Evolutionary conservation across 2,888 invertebrate genomes (phyloP), one percentile per base, ranked within the genome.

Genomic region (Cremastobaeus sp.): DNA sequence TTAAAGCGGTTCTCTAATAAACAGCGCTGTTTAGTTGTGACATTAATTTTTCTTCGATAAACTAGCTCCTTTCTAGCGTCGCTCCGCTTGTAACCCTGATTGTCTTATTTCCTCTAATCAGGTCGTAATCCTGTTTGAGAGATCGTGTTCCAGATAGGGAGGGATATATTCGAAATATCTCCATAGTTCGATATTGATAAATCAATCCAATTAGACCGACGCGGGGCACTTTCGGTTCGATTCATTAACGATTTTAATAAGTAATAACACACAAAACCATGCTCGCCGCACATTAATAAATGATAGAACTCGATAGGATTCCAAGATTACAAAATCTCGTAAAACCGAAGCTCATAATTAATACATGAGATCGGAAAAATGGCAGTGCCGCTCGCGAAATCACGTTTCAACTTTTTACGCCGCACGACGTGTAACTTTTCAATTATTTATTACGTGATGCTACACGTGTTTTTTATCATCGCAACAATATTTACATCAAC

Each of bases 391-490:
- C 55, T 64, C 41, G 55, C 4, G 39, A 3, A 57, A 59, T 64
- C 71, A 71, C 71, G 71, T 65, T 64, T 52, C 32, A 50, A 57
- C 50, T 64, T 71, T 71, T 64, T 71, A 52, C 52, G n/a, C 20
- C 43, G 25, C 59, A 35, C 43, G 64, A 52, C 64, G 71, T 52
- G 37, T 52, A 65, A 65, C 72, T 59, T 72, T 66, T 60, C 37
- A 60, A 60, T 72, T 54, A 72, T 72, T 66, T 72, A 72, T 72
- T 72, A 60, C 32, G 60, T 54, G 72, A 62, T 43, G 55, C 35
- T 66, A 66, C 73, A 66, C 60, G 18, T 68, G 39, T 54, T 72
- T 66, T 70, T 72, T 72, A 72, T 72, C 72, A 72, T 66, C 60
- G 5, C 45, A 32, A 66, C 72, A 66, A 66, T 66, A 72, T 72